Evolutionary conservation across 2,113 vertebrate species (phyloP), one percentile per base, ranked within the genome.

Genomic region (Callipepla squamata): DNA sequence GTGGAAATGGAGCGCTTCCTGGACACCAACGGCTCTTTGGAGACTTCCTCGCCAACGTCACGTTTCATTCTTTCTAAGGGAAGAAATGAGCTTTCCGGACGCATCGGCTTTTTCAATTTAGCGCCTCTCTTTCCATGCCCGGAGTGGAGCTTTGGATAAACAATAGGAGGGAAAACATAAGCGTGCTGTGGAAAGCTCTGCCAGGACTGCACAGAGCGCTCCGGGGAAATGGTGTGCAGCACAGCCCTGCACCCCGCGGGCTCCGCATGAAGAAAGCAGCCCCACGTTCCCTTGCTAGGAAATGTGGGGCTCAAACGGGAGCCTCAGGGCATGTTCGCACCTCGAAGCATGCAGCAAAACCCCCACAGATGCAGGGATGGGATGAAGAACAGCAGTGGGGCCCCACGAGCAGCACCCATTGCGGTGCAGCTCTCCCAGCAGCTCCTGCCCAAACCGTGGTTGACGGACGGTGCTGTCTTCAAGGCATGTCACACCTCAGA

Each of bases 41-140:
- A 80, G 70, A 85, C 81, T 96, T 94, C 91, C 95, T 89, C 9
- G 6, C 40, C 84, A 94, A 92, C 34, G 28, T 85, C 96, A 92
- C 87, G 2, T 74, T 89, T 69, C 63, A 92, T 89, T 91, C 85
- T 93, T 85, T 51, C 92, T 26, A 77, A 82, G 91, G 92, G 90
- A 87, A 96, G 92, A 57, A 93, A 74, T 0, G 6, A 32, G 81
- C 63, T 92, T 85, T 76, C 91, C 63, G 81, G 94, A 93, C 89
- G 61, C 91, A 94, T 80, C 92, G 25, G 94, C 36, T 80, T 84
- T 87, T 92, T 79, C 85, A 30, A 93, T 96, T 95, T 91, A 93
- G 81, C 85, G 66, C 74, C 84, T 85, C 34, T 81, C 89, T 78
- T 94, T 87, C 91, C 89, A 95, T 91, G 86, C 81, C 87, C 50